A percentile compares a stretch with the other conserved stretches of the same genome.
phyloP scores from a whole-genome alignment of 1,140 invertebrate genomes.

The Drosophila pandora region DNA sequence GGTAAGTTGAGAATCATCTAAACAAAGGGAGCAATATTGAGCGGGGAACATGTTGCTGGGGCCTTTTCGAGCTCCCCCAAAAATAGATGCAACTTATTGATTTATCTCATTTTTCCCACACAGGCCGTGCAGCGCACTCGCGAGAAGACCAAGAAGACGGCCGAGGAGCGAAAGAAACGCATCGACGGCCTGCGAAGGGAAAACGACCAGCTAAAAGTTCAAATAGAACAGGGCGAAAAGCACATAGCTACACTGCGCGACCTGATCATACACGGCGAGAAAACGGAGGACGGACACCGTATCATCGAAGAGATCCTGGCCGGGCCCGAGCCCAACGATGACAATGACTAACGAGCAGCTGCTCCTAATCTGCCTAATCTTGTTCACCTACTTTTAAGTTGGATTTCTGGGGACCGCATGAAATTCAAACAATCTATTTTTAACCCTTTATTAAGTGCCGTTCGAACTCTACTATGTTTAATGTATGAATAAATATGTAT shows the following conservation, averaged over 20 bases:
- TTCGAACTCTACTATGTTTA: neutral
- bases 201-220: conserved; percentile 53
- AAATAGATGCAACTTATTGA: conserved; percentile 55
- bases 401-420: neutral
- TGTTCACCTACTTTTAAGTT: conserved; percentile 68
- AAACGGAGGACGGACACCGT: conserved; percentile 52
- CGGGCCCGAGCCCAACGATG: conserved; percentile 43
- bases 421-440: neutral
- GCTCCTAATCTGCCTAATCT: conserved; percentile 63
- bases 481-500: no score
- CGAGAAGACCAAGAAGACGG: conserved; percentile 72
- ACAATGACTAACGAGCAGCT: conserved; percentile 70
- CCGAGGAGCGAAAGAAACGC: conserved; percentile 67
- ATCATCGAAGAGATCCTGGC: conserved; percentile 67
- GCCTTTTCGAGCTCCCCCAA: conserved; percentile 11
- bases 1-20: conserved; percentile 51
- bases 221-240: conserved; percentile 55
- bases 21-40: conserved; percentile 17
- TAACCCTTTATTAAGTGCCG: neutral
- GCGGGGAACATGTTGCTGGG: conserved; percentile 50
- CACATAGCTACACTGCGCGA: conserved; percentile 57
- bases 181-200: conserved; percentile 67
- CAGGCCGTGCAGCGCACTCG: conserved; percentile 79
- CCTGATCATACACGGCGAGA: conserved; percentile 63
- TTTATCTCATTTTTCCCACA: conserved; percentile 39